A percentile compares a stretch with the other conserved stretches of the same genome.
phyloP scores from a whole-genome alignment of 2,888 invertebrate species.

The Epirrhoe alternata region DNA sequence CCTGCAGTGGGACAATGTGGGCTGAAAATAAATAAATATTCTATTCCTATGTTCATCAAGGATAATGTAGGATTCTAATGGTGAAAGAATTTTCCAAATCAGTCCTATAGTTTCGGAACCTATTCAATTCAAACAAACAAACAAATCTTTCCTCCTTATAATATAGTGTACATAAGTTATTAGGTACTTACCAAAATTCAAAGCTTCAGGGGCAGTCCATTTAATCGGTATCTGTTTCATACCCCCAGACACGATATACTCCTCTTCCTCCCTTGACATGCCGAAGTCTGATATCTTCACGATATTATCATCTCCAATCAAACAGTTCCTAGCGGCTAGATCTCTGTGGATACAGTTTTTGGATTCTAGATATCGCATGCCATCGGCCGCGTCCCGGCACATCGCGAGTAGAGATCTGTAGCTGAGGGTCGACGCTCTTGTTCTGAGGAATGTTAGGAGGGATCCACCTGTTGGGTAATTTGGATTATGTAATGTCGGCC shows the following conservation, averaged over 20 bases:
- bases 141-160: no score
- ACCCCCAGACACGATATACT: constrained; percentile 98
- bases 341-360: constrained; percentile 98
- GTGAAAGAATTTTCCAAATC: no score
- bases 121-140: no score
- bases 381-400: constrained; percentile 97
- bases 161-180: no score
- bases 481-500: no score
- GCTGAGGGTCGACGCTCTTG: constrained; percentile 88
- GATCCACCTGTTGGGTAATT: constrained; percentile 98
- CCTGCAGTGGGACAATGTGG: no score
- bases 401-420: constrained; percentile 91
- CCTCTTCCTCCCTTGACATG: constrained; percentile 98
- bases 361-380: constrained; percentile 97
- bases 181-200: constrained; percentile 93
- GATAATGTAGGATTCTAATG: no score
- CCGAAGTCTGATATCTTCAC: constrained; percentile 99
- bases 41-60: no score
- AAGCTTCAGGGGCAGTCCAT: constrained; percentile 99
- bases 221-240: constrained; percentile 99
- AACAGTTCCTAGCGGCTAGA: constrained; percentile 97
- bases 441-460: constrained; percentile 93
- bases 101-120: no score
- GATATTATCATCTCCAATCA: constrained; percentile 93
- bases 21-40: no score